Percentiles rank a stretch among this genome's conserved stretches.
Conservation (phyloP, 2,797 vertebrate species). For the Argentina silus region DNA sequence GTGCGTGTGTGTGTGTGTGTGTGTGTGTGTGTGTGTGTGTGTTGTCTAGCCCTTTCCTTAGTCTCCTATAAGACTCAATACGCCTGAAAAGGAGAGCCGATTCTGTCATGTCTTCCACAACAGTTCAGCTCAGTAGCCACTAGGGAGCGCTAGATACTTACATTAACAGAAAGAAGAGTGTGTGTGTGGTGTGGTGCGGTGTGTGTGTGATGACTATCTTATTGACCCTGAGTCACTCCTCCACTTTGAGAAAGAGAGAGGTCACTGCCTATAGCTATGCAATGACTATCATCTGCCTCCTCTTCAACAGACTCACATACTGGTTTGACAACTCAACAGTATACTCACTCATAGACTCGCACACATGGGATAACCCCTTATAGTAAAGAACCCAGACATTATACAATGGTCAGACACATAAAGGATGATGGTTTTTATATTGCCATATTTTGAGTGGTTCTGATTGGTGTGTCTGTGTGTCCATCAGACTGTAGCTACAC, state of each 20-base stretch:
- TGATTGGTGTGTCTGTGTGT: slow-evolving; percentile 28
- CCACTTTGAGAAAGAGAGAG: background rate
- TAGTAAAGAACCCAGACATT: too few species aligned
- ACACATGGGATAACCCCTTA: too few species aligned
- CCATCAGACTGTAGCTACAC: slow-evolving; percentile 92
- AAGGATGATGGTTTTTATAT: too few species aligned
- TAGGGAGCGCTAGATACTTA: background rate
- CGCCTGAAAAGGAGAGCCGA: too few species aligned
- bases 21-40: background rate
- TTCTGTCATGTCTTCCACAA: too few species aligned
- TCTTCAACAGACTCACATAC: background rate
- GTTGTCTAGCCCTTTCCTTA: too few species aligned
- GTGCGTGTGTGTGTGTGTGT: background rate
- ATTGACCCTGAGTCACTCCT: background rate
- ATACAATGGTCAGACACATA: too few species aligned
- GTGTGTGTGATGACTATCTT: background rate
- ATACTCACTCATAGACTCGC: background rate
- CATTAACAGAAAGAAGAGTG: background rate
- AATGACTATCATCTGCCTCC: slow-evolving; percentile 11
- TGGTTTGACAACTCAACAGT: background rate
- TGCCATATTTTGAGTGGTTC: slow-evolving; percentile 10
- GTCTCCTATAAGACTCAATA: too few species aligned
- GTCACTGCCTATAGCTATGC: background rate
- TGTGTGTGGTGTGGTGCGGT: slow-evolving; percentile 9
- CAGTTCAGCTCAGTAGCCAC: too few species aligned